These are phyloP conservation scores for Scyliorhinus canicula DNA, from an alignment of 2,797 vertebrate species.

Conservation along the genomic window DNA sequence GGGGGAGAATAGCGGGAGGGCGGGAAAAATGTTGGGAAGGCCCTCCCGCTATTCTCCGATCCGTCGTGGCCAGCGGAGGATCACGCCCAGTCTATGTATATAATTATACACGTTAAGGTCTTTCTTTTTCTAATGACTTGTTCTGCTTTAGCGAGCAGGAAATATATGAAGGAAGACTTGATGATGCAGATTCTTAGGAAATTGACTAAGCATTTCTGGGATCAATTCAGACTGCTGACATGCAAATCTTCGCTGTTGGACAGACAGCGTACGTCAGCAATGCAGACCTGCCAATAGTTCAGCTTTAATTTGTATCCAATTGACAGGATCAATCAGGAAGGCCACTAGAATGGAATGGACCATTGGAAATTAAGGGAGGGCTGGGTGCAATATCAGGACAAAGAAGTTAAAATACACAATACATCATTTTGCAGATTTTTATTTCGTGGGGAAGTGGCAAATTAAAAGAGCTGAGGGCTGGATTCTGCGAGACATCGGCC, in stretches of 20 bases:
- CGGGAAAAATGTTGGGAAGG: too few relatives aligned
- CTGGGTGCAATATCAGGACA: neutral
- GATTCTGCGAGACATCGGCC: too few relatives aligned
- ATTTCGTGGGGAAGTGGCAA: too few relatives aligned
- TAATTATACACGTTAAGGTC: neutral
- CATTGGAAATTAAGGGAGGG: neutral
- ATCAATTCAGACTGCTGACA: neutral
- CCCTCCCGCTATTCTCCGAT: too few relatives aligned
- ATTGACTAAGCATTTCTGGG: neutral
- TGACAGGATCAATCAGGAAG: neutral
- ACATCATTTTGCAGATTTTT: neutral
- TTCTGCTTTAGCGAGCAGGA: neutral
- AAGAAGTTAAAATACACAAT: neutral
- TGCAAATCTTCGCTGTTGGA: neutral
- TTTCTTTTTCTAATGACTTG: neutral
- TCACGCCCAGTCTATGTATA: too few relatives aligned
- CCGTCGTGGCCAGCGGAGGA: too few relatives aligned
- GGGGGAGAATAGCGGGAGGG: too few relatives aligned
- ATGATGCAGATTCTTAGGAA: neutral
- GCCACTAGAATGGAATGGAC: neutral
- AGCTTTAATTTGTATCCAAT: neutral
- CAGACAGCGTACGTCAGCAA: neutral
- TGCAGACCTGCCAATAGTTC: neutral
- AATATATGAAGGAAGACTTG: neutral
- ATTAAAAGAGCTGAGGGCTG: neutral